These are phyloP conservation scores for Psylliodes chrysocephalus DNA, from an alignment of 2,888 invertebrate genomes.

Conservation along the genomic window DNA sequence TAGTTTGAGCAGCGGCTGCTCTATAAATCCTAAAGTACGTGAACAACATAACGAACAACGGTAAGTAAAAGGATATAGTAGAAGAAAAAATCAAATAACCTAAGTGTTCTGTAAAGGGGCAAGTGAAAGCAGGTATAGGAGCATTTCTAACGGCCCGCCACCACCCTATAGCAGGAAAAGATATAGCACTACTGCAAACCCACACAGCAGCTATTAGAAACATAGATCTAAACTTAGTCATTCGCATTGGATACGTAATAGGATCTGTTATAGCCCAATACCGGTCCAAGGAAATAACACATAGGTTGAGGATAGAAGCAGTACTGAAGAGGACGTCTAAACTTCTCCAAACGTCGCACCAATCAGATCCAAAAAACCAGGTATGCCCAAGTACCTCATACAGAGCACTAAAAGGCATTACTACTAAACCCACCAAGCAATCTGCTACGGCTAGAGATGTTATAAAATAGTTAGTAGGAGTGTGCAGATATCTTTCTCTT, in stretches of 20 bases:
- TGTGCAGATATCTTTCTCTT: conserved; percentile 92
- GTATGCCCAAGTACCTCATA: conserved; percentile 89
- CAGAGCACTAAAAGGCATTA: conserved; percentile 96
- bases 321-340: conserved; percentile 97
- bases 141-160: conserved; percentile 89
- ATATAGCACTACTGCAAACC: conserved; percentile 96
- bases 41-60: conserved; percentile 96
- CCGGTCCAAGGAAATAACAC: conserved; percentile 95
- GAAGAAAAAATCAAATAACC: conserved; percentile 98
- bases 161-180: conserved; percentile 98
- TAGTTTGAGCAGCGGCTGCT: conserved; percentile 92
- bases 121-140: conserved; percentile 84
- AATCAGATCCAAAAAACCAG: conserved; percentile 94
- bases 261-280: conserved; percentile 99
- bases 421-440: conserved; percentile 93
- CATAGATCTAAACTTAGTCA: conserved; percentile 89
- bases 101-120: conserved; percentile 96
- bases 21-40: conserved; percentile 96
- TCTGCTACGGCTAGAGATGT: conserved; percentile 97
- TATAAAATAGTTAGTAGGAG: conserved; percentile 97
- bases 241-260: conserved; percentile 94
- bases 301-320: conserved; percentile 95
- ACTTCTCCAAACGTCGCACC: conserved; percentile 98
- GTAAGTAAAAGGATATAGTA: conserved; percentile 96
- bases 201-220: conserved; percentile 93